phyloP scores from a whole-genome alignment of 1,140 invertebrate genomes.

The Drosophila pseudoobscura region DNA sequence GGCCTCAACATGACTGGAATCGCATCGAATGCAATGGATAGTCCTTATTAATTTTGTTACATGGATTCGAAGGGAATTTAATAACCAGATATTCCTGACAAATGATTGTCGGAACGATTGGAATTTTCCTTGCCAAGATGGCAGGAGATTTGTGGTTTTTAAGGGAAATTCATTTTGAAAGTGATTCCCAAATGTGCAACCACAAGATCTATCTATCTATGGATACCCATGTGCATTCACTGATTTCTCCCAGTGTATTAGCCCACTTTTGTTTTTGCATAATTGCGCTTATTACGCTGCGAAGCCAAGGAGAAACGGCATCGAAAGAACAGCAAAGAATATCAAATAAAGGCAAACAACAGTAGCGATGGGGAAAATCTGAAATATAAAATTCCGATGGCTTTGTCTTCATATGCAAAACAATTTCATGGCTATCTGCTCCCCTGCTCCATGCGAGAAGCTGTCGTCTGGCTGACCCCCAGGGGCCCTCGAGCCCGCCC shows the following conservation, averaged over 20 bases:
- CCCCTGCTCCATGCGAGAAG: neutral
- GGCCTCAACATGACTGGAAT: neutral
- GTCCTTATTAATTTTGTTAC: no score
- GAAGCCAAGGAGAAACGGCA: conserved; percentile 11
- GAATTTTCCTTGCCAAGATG: no score
- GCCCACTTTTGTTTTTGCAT: conserved; percentile 18
- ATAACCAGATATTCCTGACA: no score
- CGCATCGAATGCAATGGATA: no score
- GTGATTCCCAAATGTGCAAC: no score
- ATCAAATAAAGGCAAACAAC: conserved; percentile 6
- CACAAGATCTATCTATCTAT: no score
- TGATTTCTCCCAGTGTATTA: neutral
- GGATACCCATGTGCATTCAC: no score
- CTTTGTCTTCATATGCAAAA: conserved; percentile 17
- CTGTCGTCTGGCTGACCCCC: neutral
- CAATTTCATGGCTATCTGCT: conserved; percentile 21
- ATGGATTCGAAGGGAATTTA: no score
- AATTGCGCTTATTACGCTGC: conserved; percentile 72
- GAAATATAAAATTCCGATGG: conserved; percentile 20
- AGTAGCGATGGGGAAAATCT: conserved; percentile 10
- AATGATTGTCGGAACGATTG: no score
- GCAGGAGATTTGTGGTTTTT: no score
- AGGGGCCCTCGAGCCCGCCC: neutral
- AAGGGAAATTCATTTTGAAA: no score
- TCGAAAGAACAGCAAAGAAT: neutral